Base-by-base conservation (phyloP, 2,797 vertebrate species). In the Tragelaphus oryx region DNA sequence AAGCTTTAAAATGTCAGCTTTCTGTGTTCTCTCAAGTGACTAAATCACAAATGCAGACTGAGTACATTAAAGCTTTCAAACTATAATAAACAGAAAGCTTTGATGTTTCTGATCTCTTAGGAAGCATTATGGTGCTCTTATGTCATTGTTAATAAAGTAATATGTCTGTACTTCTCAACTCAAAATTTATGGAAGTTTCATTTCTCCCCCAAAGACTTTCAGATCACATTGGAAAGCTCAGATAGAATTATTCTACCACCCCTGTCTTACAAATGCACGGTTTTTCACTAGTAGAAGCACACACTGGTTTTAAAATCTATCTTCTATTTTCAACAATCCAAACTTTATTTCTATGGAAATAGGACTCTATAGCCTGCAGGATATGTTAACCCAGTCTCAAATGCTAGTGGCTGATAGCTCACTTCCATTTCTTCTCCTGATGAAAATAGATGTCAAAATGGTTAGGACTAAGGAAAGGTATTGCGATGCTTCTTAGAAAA, bases 311-410 rank as follows among this genome's bases (percentile, higher is more conserved):
- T 80, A 92, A 78, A 91, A n/a, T 68, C 24, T 52, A 6, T 86
- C 44, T 50, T 86, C 44, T 62, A 52, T 85, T 87, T 94, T 93
- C 82, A 90, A 91, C n/a, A 79, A 86, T 68, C 78, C 26, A 74
- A 57, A 83, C 62, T 89, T 93, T 37, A 95, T 95, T 93, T 94
- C 71, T 95, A 44, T 83, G 90, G 52, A 95, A 95, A 91, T 37
- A 74, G 68, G 60, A 90, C 14, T 60, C n/a, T 4, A 12, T n/a
- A 94, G 71, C 78, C 86, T 87, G 28, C 52, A 93, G 92, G 55
- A 54, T 59, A 76, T 59, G 20, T 59, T 91, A 96, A 76, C 26
- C 17, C 3, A 79, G 37, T 4, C 48, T 86, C 33, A 59, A 86
- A 90, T 33, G 33, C 33, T 78, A 54, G 48, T 55, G 54, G 28